phyloP scores from a whole-genome alignment of 2,113 vertebrate genomes.

The Connochaetes taurinus region DNA sequence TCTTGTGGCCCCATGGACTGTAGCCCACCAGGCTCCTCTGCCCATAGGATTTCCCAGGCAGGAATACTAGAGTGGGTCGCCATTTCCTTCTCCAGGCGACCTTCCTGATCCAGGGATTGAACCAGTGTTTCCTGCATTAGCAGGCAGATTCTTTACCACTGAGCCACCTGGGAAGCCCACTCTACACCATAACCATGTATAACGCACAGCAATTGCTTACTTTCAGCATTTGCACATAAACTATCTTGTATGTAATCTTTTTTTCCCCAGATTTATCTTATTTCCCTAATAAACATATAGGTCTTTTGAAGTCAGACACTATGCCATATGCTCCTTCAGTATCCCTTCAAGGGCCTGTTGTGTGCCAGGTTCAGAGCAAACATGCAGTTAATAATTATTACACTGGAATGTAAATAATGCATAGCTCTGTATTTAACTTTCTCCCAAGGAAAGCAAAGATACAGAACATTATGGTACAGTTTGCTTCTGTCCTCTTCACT shows the following conservation, averaged over 20 bases:
- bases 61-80: not conserved
- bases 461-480: not conserved
- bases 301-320: not conserved
- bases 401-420: not conserved
- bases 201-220: not conserved
- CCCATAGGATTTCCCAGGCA: not conserved
- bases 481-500: not conserved
- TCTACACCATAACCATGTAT: not conserved
- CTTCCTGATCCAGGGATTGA: not conserved
- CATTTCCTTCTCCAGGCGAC: not conserved
- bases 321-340: not conserved
- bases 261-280: not conserved
- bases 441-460: not conserved
- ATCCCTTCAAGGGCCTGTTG: not conserved
- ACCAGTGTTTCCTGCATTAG: not conserved
- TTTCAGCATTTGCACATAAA: not conserved
- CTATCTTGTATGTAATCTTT: not conserved
- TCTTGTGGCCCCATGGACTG: not conserved
- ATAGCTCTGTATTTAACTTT: not conserved
- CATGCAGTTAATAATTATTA: not conserved
- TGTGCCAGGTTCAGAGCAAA: not conserved
- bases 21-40: not conserved
- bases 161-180: not conserved
- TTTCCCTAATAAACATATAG: not conserved
- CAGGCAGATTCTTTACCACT: not conserved